Conservation (phyloP, 2,113 vertebrate species). For the human (Homo sapiens) region GRCh38 chr14:47606001-47606500, state of each 20-base stretch:
- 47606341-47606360: not conserved
- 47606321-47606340: not conserved
- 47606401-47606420: not conserved
- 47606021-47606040: not conserved
- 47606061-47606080: not conserved
- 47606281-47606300: not conserved
- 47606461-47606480: not conserved
- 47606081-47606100: not conserved
- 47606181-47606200: not conserved
- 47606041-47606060: not conserved
- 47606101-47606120: not conserved
- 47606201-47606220: not conserved
- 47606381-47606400: not conserved
- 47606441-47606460: not conserved
- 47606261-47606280: not conserved
- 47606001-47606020: not conserved
- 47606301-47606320: not conserved
- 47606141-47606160: not conserved
- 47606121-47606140: not conserved
- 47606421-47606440: not conserved
- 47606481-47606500: not conserved
- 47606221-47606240: not conserved
- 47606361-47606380: not conserved
- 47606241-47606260: not conserved
- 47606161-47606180: not conserved